These are phyloP conservation scores for Campoplex capitator DNA, from an alignment of 2,888 invertebrate genomes.

Conservation along the genomic window DNA sequence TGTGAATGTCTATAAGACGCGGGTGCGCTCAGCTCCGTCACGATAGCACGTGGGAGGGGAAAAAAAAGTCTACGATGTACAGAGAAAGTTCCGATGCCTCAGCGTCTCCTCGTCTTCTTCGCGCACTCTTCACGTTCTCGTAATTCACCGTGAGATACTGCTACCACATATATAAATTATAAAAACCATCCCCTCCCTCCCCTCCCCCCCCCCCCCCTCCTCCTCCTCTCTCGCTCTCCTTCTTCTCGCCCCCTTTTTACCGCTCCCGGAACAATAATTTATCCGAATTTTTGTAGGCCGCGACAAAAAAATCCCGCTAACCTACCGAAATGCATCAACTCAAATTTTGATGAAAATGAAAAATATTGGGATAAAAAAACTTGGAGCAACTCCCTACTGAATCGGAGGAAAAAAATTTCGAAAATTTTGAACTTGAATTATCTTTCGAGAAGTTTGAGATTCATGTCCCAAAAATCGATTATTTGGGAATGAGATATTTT, in stretches of 20 bases:
- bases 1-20: conserved; percentile 43
- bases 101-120: conserved; percentile 56
- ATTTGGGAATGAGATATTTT: background rate
- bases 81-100: conserved; percentile 83
- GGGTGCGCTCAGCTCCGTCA: conserved; percentile 51
- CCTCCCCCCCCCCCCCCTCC: background rate
- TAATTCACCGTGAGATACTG: conserved; percentile 37
- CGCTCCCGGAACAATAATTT: background rate
- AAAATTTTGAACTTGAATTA: too few species aligned
- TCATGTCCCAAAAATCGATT: too few species aligned
- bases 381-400: too few species aligned
- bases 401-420: too few species aligned
- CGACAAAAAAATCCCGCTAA: background rate
- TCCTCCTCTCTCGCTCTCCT: background rate
- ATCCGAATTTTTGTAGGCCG: background rate
- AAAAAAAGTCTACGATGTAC: conserved; percentile 77
- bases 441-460: too few species aligned
- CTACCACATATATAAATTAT: conserved; percentile 16
- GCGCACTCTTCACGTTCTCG: conserved; percentile 52
- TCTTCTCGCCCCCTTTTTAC: background rate
- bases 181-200: conserved; percentile 29
- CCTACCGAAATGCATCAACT: background rate
- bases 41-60: conserved; percentile 24
- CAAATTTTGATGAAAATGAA: background rate
- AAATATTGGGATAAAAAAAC: too few species aligned